phyloP scores from a whole-genome alignment of 2,113 vertebrate genomes.

The Carassius auratus region DNA sequence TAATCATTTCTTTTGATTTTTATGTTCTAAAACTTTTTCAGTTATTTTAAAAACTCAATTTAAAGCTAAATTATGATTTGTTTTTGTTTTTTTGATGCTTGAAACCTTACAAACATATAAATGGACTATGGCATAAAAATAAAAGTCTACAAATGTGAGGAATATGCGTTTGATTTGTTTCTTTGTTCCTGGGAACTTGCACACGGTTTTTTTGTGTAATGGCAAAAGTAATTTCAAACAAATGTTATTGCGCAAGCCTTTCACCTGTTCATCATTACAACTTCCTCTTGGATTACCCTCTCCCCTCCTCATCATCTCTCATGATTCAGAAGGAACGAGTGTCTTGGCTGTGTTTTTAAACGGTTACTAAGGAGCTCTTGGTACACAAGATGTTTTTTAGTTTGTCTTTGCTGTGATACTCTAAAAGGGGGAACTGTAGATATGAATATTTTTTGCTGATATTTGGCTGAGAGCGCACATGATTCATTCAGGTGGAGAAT shows the following conservation, averaged over 20 bases:
- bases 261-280: not conserved
- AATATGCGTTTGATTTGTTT: not conserved
- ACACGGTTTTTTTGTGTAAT: not conserved
- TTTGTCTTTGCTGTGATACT: constrained; percentile 11
- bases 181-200: not conserved
- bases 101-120: not conserved
- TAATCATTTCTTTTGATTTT: no score
- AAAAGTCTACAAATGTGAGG: not conserved
- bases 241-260: not conserved
- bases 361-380: constrained; percentile 37
- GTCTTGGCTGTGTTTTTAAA: not conserved
- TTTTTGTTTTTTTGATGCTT: no score
- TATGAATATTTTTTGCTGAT: not conserved
- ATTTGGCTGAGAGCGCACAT: not conserved
- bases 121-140: not conserved
- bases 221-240: not conserved
- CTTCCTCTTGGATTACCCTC: not conserved
- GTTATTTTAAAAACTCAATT: no score
- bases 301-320: not conserved
- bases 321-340: not conserved
- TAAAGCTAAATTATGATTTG: no score
- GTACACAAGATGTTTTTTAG: not conserved
- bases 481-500: not conserved
- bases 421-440: not conserved
- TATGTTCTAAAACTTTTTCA: no score